These are phyloP conservation scores for Manis pentadactyla DNA, from an alignment of 2,797 vertebrate genomes.

Conservation along the genomic window DNA sequence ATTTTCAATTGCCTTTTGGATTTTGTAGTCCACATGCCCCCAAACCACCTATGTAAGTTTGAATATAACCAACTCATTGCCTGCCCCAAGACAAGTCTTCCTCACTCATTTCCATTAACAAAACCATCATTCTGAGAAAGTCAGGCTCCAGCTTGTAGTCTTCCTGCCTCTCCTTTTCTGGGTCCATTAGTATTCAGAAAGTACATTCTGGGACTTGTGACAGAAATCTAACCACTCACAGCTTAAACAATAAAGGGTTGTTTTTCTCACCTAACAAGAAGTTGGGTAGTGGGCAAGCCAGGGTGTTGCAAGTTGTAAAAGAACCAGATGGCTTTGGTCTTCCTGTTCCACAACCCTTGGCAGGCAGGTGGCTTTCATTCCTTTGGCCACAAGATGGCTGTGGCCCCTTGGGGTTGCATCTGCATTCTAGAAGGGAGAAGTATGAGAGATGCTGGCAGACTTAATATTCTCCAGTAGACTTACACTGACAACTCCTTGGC, in stretches of 20 bases:
- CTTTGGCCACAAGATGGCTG: background rate
- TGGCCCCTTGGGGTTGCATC: background rate
- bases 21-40: background rate
- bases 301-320: background rate
- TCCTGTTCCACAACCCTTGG: background rate
- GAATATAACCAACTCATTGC: background rate
- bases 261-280: background rate
- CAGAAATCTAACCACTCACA: background rate
- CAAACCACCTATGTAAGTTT: background rate
- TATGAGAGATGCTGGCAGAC: background rate
- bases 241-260: background rate
- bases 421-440: background rate
- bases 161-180: background rate
- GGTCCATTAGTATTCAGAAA: background rate
- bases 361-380: background rate
- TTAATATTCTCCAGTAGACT: background rate
- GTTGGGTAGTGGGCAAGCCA: background rate
- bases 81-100: background rate
- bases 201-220: background rate
- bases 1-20: background rate
- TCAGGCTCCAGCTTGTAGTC: background rate
- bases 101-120: background rate
- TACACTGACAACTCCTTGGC: background rate
- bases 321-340: background rate
- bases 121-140: background rate